Base-by-base conservation (phyloP, 2,113 vertebrate genomes). In the Lonchura striata region DNA sequence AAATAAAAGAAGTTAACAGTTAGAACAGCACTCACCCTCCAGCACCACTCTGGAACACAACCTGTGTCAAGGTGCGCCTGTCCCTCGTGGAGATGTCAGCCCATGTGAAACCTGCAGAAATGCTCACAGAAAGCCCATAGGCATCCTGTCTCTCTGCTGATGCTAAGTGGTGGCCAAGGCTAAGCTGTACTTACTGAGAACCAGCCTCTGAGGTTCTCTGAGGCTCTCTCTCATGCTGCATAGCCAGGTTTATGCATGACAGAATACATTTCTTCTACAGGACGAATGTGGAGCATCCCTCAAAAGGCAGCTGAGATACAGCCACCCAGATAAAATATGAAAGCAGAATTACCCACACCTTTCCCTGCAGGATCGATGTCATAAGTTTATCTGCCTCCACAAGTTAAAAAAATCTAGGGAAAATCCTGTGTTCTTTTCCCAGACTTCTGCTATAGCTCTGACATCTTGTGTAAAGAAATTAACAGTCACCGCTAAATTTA, bases 81-180 rank as follows among this genome's bases (percentile, higher is more conserved):
- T 37, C 82, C 33, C 37, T 69, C 0, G 0, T 7, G 44, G 70
- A 54, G 46, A 18, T 30, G 61, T 22, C 85, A 85, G 60, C 69
- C 54, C 18, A 9, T 13, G 30, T 54, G 54, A 31, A 35, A 61
- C 18, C 30, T 63, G 41, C 57, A 94, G 80, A 68, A 85, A 64
- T 13, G 31, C 44, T 79, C 33, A 39, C 5, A 7, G 63, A 31
- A 37, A 81, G 77, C 42, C n/a, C 37, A 3, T 1, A 35, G 37
- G 10, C n/a, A 63, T 41, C 54, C 68, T 69, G 24, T 24, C 59
- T 56, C 46, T 37, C 15, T 25, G 3, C 13, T 0, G 0, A 28
- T 52, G 60, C 54, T 72, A 22, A 1, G 1, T 25, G 28, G 22
- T 42, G 54, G 41, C 54, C 87, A 69, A 54, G 61, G n/a, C 21